Conservation (phyloP, 2,797 vertebrate species). For the Enteromius anoplus region DNA sequence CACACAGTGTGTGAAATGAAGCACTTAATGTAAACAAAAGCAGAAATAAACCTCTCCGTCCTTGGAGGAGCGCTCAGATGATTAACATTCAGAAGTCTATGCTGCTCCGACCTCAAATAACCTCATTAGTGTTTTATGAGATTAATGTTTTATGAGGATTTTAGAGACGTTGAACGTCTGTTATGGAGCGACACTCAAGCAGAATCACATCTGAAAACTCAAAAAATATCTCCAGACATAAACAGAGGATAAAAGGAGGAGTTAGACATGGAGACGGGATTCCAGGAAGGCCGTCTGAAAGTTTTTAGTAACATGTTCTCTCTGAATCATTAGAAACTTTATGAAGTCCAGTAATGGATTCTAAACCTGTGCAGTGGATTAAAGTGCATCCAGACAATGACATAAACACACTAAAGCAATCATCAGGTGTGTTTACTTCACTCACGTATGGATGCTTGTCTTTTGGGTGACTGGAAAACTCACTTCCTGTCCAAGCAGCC, state of each 20-base stretch:
- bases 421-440: constrained; percentile 23
- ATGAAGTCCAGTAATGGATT: not conserved
- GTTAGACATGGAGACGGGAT: constrained; percentile 9
- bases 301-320: not conserved
- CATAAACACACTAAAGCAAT: constrained; percentile 2
- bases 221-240: constrained; percentile 21
- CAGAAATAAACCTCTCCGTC: not conserved
- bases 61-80: not conserved
- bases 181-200: not conserved
- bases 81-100: not conserved
- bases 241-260: constrained; percentile 22
- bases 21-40: not conserved
- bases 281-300: not conserved
- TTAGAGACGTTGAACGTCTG: not conserved
- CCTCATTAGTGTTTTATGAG: not conserved
- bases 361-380: not conserved
- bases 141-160: not conserved
- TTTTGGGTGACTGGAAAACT: constrained; percentile 34
- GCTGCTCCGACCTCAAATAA: not conserved
- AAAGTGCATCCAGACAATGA: not conserved
- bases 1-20: not conserved
- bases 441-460: constrained; percentile 24
- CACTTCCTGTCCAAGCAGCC: constrained; percentile 45
- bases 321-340: constrained; percentile 5
- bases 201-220: not conserved